These are phyloP conservation scores for Neoaliturus tenellus DNA, from an alignment of 2,888 invertebrate genomes.

Conservation along the genomic window DNA sequence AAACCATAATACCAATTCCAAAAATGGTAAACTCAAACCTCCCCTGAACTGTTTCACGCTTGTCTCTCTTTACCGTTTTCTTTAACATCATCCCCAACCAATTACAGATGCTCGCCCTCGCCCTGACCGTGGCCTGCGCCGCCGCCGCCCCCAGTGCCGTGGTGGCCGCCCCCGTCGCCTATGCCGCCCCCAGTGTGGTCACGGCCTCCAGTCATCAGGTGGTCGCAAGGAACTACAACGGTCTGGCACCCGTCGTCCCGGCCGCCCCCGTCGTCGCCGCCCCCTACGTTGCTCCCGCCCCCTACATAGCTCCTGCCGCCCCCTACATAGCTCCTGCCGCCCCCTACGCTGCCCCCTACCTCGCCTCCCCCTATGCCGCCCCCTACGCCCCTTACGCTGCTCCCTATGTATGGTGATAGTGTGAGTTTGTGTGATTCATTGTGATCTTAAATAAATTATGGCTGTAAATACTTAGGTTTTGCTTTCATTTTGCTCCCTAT, in stretches of 20 bases:
- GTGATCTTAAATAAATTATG: not conserved
- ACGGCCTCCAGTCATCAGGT: slow-evolving; percentile 38
- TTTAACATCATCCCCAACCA: too few species aligned
- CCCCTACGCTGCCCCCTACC: slow-evolving; percentile 53
- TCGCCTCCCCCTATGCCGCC: slow-evolving; percentile 51
- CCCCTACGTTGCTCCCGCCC: slow-evolving; percentile 30
- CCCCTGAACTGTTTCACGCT: too few species aligned
- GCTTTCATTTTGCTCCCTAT: too few species aligned
- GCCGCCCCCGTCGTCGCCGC: slow-evolving; percentile 54
- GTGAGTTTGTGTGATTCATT: not conserved
- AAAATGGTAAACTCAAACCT: too few species aligned
- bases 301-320: slow-evolving; percentile 51
- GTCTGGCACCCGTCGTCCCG: slow-evolving; percentile 52
- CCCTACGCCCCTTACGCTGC: slow-evolving; percentile 11
- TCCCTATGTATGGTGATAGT: slow-evolving; percentile 36
- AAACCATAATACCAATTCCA: too few species aligned
- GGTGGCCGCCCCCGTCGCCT: slow-evolving; percentile 48
- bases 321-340: slow-evolving; percentile 5
- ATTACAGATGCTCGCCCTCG: slow-evolving; percentile 1
- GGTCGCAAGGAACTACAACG: slow-evolving; percentile 54
- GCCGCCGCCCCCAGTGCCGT: slow-evolving; percentile 44
- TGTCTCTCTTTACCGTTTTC: too few species aligned
- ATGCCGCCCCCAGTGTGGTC: slow-evolving; percentile 45
- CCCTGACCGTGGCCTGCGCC: not conserved
- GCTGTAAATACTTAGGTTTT: not conserved